Base-by-base conservation (phyloP, 2,113 vertebrate species). In the Hydrolagus affinis region DNA sequence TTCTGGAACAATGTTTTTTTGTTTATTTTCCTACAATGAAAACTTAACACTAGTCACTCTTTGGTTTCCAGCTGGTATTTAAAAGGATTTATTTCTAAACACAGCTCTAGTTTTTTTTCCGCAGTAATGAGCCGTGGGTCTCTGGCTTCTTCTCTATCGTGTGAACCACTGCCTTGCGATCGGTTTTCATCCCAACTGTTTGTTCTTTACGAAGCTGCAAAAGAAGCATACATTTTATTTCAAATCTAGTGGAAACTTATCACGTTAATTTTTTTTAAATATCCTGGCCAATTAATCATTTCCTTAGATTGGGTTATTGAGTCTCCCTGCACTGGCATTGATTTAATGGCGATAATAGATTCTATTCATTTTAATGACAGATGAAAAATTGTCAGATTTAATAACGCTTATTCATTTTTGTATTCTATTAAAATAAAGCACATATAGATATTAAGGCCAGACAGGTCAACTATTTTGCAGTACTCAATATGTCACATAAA, bases 331-430 rank as follows among this genome's bases (percentile, higher is more conserved):
- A 86, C 86, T 88, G 91, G 89, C 89, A 87, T 90, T 94, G 94
- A 96, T 94, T 94, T 95, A 95, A 94, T 91, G 90, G 87, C 88
- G 88, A 87, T 95, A 93, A 95, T 93, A 90, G 91, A 90, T 88
- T 89, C 90, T 91, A 94, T 93, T 94, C 89, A 91, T 93, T 92
- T 93, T 88, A 87, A 85, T 89, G 87, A 90, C 93, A 92, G 88
- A 85, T 86, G 88, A 86, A 89, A 90, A 89, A 89, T 90, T 88
- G 89, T 91, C 88, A 89, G 73, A 75, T 75, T 83, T 83, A 83
- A 66, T 83, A 83, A 32, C 66, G 14, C 60, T 83, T 83, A 68
- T 83, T 83, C 78, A 83, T 83, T 66, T 83, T 32, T 68, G 78
- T 32, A 83, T 83, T 83, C 78, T 83, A 83, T 83, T 83, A 83